Evolutionary conservation across 1,140 invertebrate species (phyloP).

Genomic region (Manduca sexta): DNA sequence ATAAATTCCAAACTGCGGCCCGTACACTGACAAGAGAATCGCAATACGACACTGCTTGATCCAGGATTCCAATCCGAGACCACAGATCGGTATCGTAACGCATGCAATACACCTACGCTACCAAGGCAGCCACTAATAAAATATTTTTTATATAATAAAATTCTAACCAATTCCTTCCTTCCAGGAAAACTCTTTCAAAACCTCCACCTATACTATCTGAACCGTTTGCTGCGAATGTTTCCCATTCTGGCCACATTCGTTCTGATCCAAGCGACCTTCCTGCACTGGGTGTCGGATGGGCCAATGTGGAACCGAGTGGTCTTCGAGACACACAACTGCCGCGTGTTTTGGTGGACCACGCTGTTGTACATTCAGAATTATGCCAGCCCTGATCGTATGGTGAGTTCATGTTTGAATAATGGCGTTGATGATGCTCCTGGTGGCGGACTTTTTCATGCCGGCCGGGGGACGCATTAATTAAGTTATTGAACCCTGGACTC

Average conservation of each 20-base stretch:
- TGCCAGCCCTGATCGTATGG: slow-evolving; percentile 16
- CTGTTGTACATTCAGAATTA: slow-evolving; percentile 38
- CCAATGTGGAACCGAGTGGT: slow-evolving; percentile 63
- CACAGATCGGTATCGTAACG: too few species aligned
- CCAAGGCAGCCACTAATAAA: too few species aligned
- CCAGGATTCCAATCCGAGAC: too few species aligned
- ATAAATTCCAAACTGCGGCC: too few species aligned
- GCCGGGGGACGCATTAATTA: too few species aligned
- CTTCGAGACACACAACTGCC: slow-evolving; percentile 17
- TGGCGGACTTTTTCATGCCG: too few species aligned
- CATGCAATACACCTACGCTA: too few species aligned
- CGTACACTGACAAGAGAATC: too few species aligned
- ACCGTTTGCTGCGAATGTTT: slow-evolving; percentile 73
- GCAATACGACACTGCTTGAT: too few species aligned
- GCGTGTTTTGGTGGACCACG: slow-evolving; percentile 38
- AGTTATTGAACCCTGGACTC: too few species aligned
- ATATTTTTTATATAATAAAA: too few species aligned
- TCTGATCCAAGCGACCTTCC: slow-evolving; percentile 69
- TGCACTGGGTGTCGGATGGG: slow-evolving; percentile 73
- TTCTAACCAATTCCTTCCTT: slow-evolving; percentile 14
- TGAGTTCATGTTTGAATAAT: slow-evolving; percentile 6
- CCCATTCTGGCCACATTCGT: slow-evolving; percentile 74
- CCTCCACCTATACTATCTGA: slow-evolving; percentile 60
- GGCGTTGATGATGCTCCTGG: too few species aligned
- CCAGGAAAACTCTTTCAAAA: slow-evolving; percentile 27